Conservation (phyloP, 2,113 vertebrate genomes). For the Coptodon rendalli region DNA sequence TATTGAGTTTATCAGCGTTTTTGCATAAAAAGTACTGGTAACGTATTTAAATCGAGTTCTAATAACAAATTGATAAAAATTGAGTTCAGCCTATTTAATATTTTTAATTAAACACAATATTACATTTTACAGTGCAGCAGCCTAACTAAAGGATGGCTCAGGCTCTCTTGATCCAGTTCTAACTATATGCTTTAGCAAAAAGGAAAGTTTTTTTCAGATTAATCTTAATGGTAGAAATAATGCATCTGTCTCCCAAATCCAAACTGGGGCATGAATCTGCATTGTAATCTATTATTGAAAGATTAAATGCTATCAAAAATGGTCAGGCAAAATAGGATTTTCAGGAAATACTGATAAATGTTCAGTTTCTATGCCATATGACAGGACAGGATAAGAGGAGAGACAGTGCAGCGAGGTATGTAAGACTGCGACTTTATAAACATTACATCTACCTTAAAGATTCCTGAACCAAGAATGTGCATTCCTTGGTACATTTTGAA, state of each 20-base stretch:
- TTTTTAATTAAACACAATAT: no score
- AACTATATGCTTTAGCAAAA: not conserved
- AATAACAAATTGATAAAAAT: no score
- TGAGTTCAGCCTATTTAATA: no score
- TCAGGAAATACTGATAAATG: not conserved
- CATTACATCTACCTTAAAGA: not conserved
- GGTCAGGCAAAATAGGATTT: not conserved
- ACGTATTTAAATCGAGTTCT: no score
- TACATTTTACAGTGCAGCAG: no score
- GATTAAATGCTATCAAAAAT: not conserved
- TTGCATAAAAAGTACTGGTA: no score
- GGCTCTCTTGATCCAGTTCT: not conserved
- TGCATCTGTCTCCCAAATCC: not conserved
- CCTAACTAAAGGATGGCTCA: not conserved
- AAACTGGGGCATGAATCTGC: not conserved
- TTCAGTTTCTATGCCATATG: not conserved
- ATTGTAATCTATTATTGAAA: not conserved
- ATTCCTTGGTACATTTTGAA: not conserved
- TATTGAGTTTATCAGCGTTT: no score
- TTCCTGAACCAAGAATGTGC: not conserved
- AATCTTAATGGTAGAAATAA: not conserved
- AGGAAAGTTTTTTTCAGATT: accelerated
- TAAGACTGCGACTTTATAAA: not conserved
- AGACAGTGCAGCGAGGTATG: not conserved
- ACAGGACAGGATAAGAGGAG: not conserved